phyloP scores from a whole-genome alignment of 2,113 vertebrate genomes.

The Pollimyrus isidori region DNA sequence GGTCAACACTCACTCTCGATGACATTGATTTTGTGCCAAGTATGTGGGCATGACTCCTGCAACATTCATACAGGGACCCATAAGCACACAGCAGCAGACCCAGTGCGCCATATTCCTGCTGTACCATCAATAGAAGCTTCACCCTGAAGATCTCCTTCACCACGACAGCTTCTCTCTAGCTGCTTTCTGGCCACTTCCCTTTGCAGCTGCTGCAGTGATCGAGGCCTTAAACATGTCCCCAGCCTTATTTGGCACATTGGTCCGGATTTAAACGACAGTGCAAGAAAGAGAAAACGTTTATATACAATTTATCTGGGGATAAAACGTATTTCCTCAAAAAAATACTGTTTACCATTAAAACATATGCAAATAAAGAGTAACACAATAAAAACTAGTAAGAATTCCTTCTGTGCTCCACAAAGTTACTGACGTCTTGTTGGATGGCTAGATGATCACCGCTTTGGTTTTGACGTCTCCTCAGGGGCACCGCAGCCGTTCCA shows the following conservation, averaged over 20 bases:
- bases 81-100: not conserved
- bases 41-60: not conserved
- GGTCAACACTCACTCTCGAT: not conserved
- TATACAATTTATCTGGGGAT: not conserved
- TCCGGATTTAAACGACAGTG: not conserved
- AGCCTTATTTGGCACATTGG: not conserved
- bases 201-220: not conserved
- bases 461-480: not conserved
- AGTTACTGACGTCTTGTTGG: not conserved
- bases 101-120: not conserved
- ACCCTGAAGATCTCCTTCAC: not conserved
- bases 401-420: not conserved
- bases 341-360: not conserved
- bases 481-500: not conserved
- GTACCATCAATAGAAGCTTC: not conserved
- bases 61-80: not conserved
- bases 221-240: not conserved
- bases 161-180: not conserved
- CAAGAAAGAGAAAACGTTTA: not conserved
- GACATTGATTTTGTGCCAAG: not conserved
- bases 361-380: not conserved
- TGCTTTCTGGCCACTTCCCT: not conserved
- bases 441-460: not conserved
- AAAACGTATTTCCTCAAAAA: not conserved
- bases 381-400: not conserved